These are phyloP conservation scores for Psettodes erumei DNA, from an alignment of 2,113 vertebrate species.

Conservation along the genomic window DNA sequence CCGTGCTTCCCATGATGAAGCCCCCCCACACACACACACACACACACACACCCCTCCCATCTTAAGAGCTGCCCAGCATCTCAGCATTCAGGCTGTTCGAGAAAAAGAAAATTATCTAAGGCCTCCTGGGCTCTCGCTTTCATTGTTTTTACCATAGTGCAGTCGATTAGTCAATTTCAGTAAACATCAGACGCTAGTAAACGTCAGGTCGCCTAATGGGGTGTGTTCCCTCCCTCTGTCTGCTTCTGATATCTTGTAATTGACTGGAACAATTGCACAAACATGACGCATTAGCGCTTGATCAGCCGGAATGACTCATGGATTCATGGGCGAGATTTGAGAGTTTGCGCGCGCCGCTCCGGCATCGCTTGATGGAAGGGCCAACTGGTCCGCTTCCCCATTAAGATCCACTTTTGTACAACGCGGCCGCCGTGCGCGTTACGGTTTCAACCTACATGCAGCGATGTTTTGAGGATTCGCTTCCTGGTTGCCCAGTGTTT, in stretches of 20 bases:
- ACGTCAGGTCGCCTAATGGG: conserved; percentile 55
- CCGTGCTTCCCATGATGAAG: too few species aligned
- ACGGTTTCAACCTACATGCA: conserved; percentile 1
- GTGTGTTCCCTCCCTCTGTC: conserved; percentile 51
- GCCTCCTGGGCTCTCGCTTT: conserved; percentile 52
- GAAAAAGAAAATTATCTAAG: conserved; percentile 45
- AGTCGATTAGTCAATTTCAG: conserved; percentile 69
- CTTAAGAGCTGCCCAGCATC: conserved; percentile 14
- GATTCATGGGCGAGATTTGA: conserved; percentile 55
- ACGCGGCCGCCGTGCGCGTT: background rate
- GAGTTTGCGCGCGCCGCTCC: background rate
- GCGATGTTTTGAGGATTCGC: background rate
- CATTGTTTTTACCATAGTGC: conserved; percentile 59
- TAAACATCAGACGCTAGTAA: conserved; percentile 60
- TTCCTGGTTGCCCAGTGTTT: background rate
- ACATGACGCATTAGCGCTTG: conserved; percentile 59
- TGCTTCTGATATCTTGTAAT: conserved; percentile 69
- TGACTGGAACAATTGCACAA: conserved; percentile 65
- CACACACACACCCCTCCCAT: too few species aligned
- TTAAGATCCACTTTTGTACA: conserved; percentile 6
- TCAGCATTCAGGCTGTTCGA: conserved; percentile 36
- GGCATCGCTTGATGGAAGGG: conserved; percentile 24
- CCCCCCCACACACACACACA: too few species aligned
- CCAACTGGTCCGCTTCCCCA: conserved; percentile 16
- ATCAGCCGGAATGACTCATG: conserved; percentile 67